phyloP scores from a whole-genome alignment of 2,888 invertebrate genomes.

The Ormia ochracea region DNA sequence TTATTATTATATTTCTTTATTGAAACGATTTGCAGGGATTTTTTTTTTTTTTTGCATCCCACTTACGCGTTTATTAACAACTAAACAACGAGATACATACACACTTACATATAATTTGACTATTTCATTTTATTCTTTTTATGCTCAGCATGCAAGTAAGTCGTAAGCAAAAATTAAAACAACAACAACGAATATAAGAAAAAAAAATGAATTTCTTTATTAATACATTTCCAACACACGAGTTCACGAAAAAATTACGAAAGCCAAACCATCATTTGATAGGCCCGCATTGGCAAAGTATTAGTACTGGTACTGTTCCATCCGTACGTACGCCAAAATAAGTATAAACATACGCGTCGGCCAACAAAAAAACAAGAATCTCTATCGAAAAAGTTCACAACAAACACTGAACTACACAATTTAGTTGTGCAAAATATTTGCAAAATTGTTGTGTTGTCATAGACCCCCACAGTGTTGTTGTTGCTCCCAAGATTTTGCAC shows the following conservation, averaged over 20 bases:
- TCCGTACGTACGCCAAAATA: slow-evolving; percentile 51
- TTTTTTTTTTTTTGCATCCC: slow-evolving; percentile 23
- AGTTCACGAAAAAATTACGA: slow-evolving; percentile 19
- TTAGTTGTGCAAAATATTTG: slow-evolving; percentile 52
- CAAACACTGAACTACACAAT: slow-evolving; percentile 64
- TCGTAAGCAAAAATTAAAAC: slow-evolving; percentile 9
- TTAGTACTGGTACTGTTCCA: slow-evolving; percentile 20
- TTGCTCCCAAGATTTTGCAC: slow-evolving; percentile 17
- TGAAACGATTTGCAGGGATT: slow-evolving; percentile 55
- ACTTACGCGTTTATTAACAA: slow-evolving; percentile 31
- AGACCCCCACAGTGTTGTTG: slow-evolving; percentile 3
- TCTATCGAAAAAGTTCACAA: slow-evolving; percentile 66
- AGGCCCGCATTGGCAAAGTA: slow-evolving; percentile 3
- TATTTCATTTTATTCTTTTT: background rate
- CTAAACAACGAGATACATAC: background rate
- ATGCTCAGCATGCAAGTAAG: background rate
- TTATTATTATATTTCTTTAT: slow-evolving; percentile 22
- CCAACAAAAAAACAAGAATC: slow-evolving; percentile 54
- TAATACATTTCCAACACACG: slow-evolving; percentile 31
- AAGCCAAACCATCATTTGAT: slow-evolving; percentile 15
- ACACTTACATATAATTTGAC: too few relatives aligned
- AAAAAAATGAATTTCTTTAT: background rate
- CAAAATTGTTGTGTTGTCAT: slow-evolving; percentile 40
- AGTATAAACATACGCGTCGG: slow-evolving; percentile 36
- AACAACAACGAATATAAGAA: background rate